Conservation (phyloP, 2,113 vertebrate genomes). For the Cryptoleucopteryx plumbea region DNA sequence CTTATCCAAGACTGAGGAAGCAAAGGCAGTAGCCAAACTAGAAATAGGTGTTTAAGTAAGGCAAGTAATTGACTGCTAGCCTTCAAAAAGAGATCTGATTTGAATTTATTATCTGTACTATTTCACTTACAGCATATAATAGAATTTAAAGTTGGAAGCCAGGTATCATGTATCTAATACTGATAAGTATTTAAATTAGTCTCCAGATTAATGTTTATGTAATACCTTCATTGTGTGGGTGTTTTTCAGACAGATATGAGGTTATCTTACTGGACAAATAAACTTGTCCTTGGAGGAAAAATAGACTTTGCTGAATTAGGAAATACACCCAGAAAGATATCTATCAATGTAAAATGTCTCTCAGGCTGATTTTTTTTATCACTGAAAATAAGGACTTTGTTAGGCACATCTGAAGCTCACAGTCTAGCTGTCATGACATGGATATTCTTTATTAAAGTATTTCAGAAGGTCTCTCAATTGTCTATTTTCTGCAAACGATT, state of each 20-base stretch:
- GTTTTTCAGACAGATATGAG: background rate
- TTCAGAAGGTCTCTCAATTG: background rate
- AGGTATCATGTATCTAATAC: background rate
- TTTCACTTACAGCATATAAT: background rate
- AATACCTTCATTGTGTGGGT: background rate
- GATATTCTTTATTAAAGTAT: background rate
- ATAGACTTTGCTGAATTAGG: background rate
- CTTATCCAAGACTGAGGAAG: background rate
- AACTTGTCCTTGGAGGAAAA: background rate
- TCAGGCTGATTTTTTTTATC: background rate
- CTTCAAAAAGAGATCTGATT: background rate
- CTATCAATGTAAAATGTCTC: background rate
- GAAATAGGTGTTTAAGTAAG: background rate
- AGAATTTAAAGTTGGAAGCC: background rate
- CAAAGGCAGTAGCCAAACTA: background rate
- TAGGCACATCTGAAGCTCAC: background rate
- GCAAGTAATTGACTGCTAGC: background rate
- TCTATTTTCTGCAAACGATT: background rate
- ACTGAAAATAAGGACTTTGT: background rate
- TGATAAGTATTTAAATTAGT: background rate
- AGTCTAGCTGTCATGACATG: background rate
- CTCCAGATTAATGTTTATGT: background rate
- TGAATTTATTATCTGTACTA: background rate
- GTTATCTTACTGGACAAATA: background rate
- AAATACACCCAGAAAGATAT: background rate